phyloP scores from a whole-genome alignment of 2,113 vertebrate genomes.

The Burhinus bistriatus region DNA sequence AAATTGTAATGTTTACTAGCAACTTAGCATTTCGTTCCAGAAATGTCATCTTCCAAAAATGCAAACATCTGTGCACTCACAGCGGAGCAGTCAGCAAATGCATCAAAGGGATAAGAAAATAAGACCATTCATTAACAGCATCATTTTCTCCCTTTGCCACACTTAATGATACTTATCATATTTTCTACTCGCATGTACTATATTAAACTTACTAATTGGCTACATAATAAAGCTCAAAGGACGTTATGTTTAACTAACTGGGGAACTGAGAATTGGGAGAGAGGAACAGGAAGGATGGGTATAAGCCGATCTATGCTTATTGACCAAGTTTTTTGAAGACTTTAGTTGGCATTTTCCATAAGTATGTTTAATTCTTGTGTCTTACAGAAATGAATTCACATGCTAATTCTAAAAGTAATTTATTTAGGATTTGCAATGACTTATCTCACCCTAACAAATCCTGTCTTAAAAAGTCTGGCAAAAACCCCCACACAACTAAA shows the following conservation, averaged over 20 bases:
- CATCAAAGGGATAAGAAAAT: constrained; percentile 10
- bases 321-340: constrained; percentile 8
- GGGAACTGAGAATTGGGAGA: neutral
- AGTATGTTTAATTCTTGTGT: constrained; percentile 54
- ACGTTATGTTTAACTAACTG: constrained; percentile 27
- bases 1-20: constrained; percentile 66
- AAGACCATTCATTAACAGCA: neutral
- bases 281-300: neutral
- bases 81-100: constrained; percentile 25
- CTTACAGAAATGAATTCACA: constrained; percentile 17
- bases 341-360: constrained; percentile 31
- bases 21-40: constrained; percentile 64
- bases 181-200: constrained; percentile 29
- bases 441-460: constrained; percentile 67
- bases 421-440: constrained; percentile 70
- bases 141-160: neutral
- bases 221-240: constrained; percentile 52
- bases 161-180: constrained; percentile 22
- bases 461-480: constrained; percentile 25
- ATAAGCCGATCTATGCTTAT: neutral
- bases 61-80: constrained; percentile 53
- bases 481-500: neutral
- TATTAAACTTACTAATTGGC: constrained; percentile 69
- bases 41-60: constrained; percentile 71
- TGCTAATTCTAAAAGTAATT: constrained; percentile 71